Percentiles rank a stretch among this genome's conserved stretches.
Evolutionary conservation across 2,797 vertebrate species (phyloP).

Genomic region (Trachops cirrhosus): DNA sequence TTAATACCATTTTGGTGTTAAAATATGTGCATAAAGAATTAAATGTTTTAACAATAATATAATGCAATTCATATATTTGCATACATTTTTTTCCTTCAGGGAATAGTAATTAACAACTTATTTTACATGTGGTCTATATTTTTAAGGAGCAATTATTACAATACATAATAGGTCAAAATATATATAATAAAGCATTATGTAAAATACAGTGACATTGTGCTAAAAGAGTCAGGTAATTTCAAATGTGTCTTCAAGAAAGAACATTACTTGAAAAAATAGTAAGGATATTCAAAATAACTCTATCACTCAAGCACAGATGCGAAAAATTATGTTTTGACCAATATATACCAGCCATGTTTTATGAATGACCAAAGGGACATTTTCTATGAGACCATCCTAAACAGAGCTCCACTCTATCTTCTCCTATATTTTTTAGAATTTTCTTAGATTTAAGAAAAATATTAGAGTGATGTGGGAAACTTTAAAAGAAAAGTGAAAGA

Average conservation of each 20-base stretch:
- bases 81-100: neutral
- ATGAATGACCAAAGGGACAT: neutral
- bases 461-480: neutral
- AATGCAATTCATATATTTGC: neutral
- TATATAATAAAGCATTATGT: neutral
- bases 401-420: neutral
- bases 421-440: neutral
- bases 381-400: neutral
- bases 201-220: neutral
- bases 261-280: neutral
- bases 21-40: neutral
- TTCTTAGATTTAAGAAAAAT: neutral
- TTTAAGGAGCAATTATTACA: neutral
- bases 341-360: neutral
- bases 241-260: neutral
- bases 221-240: neutral
- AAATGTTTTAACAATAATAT: neutral
- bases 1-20: neutral
- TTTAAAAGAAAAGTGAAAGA: neutral
- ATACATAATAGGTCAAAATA: neutral
- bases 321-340: neutral
- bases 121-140: neutral
- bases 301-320: neutral
- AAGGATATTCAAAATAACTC: neutral
- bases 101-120: neutral